Evolutionary conservation across 2,797 vertebrate genomes (phyloP), one percentile per base, ranked within the genome.

Genomic region (Oryzias dopingdopingensis): DNA sequence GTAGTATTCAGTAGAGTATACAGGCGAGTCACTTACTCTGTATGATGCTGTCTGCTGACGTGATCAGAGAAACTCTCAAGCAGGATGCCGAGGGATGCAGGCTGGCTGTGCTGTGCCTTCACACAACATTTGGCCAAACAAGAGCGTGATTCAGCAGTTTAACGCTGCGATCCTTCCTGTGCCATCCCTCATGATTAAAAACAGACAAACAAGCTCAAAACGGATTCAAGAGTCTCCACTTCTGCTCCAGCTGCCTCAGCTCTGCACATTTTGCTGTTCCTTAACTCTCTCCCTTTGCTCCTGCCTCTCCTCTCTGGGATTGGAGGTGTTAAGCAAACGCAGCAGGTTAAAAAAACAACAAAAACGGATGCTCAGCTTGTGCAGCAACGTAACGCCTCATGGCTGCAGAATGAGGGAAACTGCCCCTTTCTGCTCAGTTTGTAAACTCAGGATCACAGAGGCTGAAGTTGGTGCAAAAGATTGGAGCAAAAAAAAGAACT

Each of bases 71-170:
- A 76, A 59, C 70, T 77, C 74, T 67, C 4, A 55, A 62, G 52
- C 63, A 62, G 77, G 80, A 73, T 74, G 71, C 77, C 74, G 70
- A 56, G 53, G 64, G 64, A 77, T 42, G 26, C 70, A 50, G 59
- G 61, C 72, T 52, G 49, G 53, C 74, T 71, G 23, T 49, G 65
- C 42, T 20, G 70, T 47, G 67, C 44, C 63, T 85, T 84, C 74
- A 75, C 79, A 81, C 80, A 80, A 72, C 80, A 88, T 74, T 82
- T 77, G 77, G 75, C 58, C 58, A 65, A 74, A 81, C 67, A 71
- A 89, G 72, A 60, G 69, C 58, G 72, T 87, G 86, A 89, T 79
- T 86, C 83, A 70, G 82, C 87, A 80, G 54, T 76, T 86, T 70
- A 55, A 50, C 44, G 48, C 53, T 18, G 17, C 62, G 54, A 50